Conservation (phyloP, 53 echinoderm and acorn worm genomes). For the Arbacia lixula region DNA sequence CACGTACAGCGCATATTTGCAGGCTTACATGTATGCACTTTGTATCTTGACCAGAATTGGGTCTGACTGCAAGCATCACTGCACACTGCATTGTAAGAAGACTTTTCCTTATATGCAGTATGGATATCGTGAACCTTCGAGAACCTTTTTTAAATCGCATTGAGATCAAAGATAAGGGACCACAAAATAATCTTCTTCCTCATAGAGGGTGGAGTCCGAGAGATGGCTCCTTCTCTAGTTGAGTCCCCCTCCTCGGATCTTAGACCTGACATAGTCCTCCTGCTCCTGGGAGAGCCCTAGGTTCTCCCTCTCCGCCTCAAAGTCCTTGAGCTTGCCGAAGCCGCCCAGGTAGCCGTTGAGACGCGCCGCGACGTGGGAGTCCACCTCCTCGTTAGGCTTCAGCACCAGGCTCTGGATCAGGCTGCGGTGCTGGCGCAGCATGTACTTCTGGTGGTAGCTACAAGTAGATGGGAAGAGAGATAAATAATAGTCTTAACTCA, state of each 20-base stretch:
- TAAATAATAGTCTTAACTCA: neutral
- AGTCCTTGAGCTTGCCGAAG: constrained; percentile 73
- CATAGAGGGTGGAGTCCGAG: too few relatives aligned
- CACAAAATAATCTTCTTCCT: too few relatives aligned
- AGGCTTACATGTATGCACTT: too few relatives aligned
- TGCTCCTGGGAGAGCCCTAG: constrained; percentile 87
- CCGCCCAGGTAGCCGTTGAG: constrained; percentile 97
- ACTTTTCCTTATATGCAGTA: too few relatives aligned
- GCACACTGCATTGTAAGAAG: too few relatives aligned
- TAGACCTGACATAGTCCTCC: constrained; percentile 64
- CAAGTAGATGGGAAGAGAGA: neutral
- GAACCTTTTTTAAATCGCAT: too few relatives aligned
- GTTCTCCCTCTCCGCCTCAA: constrained; percentile 71
- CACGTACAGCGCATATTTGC: too few relatives aligned
- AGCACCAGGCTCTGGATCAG: constrained; percentile 82
- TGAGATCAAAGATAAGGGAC: too few relatives aligned
- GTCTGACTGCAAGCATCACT: too few relatives aligned
- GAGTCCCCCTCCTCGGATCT: constrained; percentile 63
- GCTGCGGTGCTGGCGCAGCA: constrained; percentile 83
- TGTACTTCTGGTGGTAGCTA: constrained; percentile 99
- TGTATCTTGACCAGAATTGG: too few relatives aligned
- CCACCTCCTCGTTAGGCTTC: constrained; percentile 76
- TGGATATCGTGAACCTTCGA: too few relatives aligned
- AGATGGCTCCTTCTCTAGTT: constrained; percentile 61
- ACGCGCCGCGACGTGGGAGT: constrained; percentile 75